Base-by-base conservation (phyloP, 2,113 vertebrate genomes). In the Cariama cristata region DNA sequence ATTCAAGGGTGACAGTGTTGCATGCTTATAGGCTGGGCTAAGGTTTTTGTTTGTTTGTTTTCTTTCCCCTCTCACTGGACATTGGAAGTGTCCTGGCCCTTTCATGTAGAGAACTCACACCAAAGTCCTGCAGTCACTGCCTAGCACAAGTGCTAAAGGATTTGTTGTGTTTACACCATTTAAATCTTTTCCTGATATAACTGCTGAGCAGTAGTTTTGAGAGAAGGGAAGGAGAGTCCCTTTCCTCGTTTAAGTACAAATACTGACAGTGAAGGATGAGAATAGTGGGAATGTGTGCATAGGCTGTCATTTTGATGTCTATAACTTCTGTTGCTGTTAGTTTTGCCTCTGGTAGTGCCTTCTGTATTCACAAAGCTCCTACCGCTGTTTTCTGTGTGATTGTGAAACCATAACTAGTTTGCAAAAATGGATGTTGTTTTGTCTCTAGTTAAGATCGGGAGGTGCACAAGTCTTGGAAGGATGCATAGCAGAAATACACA, bases 391-490 rank as follows among this genome's bases (percentile, higher is more conserved):
- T 89, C 58, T 97, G 33, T 90, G 79, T 88, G 91, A 74, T 90
- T 90, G 96, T 79, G 60, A 94, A 96, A 84, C 68, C 66, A 1
- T 95, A 93, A 97, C 82, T 93, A 91, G 94, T 96, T 97, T 96
- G 85, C 79, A 90, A 97, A 97, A 95, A 97, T 59, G 77, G 56
- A 64, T 95, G 62, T 89, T 96, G 80, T 97, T 93, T 97, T 97
- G 81, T 97, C 88, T 97, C 60, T 97, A 99, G 99, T 98, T 99
- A 97, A 98, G 99, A 93, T 99, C 99, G 19, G 99, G 99, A 97
- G 99, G 99, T 40, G 99, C 99, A 33, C 99, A 99, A 97, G 99
- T 99, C 86, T 98, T 99, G 93, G 99, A 99, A 98, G 99, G 99
- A 85, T 99, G 99, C 95, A 99, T 99, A 79, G 99, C 99, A 27